Conservation (phyloP, 2,113 vertebrate species). For the Mellivora capensis region DNA sequence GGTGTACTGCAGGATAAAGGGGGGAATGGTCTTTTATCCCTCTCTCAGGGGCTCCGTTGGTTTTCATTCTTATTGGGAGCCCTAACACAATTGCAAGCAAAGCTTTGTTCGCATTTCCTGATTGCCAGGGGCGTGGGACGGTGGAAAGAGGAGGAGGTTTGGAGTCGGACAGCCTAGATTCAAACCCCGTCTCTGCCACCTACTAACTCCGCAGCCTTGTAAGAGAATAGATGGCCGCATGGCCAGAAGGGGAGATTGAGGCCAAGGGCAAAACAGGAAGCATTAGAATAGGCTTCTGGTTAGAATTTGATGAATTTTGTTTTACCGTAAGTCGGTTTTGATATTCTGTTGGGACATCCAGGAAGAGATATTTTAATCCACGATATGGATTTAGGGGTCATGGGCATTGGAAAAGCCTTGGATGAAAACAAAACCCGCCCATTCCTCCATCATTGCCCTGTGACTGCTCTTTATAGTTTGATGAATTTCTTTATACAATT, state of each 20-base stretch:
- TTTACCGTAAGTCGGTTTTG: neutral
- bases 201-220: neutral
- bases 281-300: neutral
- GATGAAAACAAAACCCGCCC: neutral
- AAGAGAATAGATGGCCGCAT: neutral
- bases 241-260: neutral
- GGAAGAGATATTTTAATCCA: neutral
- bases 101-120: neutral
- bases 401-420: neutral
- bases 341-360: neutral
- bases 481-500: neutral
- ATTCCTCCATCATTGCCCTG: neutral
- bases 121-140: neutral
- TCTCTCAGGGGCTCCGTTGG: neutral
- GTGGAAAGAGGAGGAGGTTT: neutral
- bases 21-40: constrained; percentile 2
- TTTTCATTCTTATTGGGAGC: neutral
- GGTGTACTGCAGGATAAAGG: neutral
- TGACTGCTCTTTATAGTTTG: neutral
- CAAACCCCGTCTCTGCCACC: neutral
- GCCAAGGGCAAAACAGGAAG: neutral
- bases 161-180: neutral
- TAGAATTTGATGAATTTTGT: neutral
- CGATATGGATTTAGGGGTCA: neutral
- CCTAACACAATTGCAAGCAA: neutral